Conservation (phyloP, 53 echinoderm and acorn worm species). For the Echinarachnius parma region DNA sequence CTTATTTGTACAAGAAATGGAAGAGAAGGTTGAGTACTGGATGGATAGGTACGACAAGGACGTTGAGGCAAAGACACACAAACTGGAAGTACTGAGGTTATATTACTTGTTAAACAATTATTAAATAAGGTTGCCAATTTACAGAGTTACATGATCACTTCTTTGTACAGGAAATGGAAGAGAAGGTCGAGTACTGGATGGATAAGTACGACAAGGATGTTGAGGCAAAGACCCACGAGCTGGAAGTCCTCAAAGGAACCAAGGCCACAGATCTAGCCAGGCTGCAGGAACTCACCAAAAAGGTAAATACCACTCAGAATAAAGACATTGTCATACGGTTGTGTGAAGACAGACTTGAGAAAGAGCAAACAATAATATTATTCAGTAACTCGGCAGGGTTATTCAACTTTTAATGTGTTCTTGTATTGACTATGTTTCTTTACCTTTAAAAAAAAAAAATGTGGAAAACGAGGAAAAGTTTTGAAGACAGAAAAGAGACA, state of each 20-base stretch:
- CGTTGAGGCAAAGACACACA: constrained; percentile 81
- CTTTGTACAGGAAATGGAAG: constrained; percentile 87
- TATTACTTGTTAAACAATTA: no score
- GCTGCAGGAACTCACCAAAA: constrained; percentile 92
- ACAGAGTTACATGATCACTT: no score
- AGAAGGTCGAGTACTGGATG: constrained; percentile 98
- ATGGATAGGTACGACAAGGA: constrained; percentile 97
- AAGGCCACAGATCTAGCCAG: constrained; percentile 89
- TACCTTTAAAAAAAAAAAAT: no score
- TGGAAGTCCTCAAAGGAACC: constrained; percentile 93
- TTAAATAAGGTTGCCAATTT: no score
- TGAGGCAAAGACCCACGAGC: constrained; percentile 86
- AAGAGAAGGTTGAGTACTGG: constrained; percentile 89
- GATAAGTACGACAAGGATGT: constrained; percentile 99
- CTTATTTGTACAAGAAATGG: constrained; percentile 55
- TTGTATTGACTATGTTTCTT: no score
- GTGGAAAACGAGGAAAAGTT: no score
- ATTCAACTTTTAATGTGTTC: no score
- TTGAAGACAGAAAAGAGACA: no score
- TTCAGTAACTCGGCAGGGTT: no score
- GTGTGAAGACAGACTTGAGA: no score
- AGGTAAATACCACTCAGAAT: constrained; percentile 47
- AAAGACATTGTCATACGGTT: no score
- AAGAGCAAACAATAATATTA: no score
- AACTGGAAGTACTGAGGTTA: constrained; percentile 82